Evolutionary conservation across 1,140 invertebrate genomes (phyloP).

Genomic region (Phocides pigmalion): DNA sequence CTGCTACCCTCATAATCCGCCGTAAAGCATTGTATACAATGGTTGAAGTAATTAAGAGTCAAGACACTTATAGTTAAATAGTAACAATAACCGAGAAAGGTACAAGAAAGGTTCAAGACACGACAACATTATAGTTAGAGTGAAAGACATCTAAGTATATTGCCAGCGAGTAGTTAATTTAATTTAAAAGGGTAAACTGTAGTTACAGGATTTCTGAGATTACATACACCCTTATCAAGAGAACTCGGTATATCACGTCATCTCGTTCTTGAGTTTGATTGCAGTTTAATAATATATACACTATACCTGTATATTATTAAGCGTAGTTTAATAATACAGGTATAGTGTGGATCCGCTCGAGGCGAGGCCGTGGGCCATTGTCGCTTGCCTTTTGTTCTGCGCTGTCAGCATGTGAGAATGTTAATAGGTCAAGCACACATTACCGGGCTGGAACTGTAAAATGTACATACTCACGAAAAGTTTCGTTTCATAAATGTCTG

Average conservation of each 20-base stretch:
- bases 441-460: constrained; percentile 29
- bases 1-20: no score
- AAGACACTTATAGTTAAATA: no score
- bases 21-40: no score
- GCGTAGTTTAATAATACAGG: constrained; percentile 32
- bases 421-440: constrained; percentile 55
- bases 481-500: constrained; percentile 4
- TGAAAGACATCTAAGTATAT: no score
- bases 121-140: no score
- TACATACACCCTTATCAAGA: background rate
- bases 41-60: no score
- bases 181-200: no score
- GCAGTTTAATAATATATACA: constrained; percentile 31
- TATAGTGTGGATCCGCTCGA: constrained; percentile 24
- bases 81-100: no score
- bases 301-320: no score
- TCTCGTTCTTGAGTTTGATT: constrained; percentile 30
- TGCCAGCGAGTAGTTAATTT: no score
- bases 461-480: constrained; percentile 3
- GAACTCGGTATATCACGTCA: background rate
- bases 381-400: constrained; percentile 53
- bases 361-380: constrained; percentile 50
- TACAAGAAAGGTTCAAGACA: no score
- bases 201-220: background rate
- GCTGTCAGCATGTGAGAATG: constrained; percentile 39